A percentile compares a stretch with the other conserved stretches of the same genome.
phyloP scores from a whole-genome alignment of 2,888 invertebrate species.

The Papilio protenor region DNA sequence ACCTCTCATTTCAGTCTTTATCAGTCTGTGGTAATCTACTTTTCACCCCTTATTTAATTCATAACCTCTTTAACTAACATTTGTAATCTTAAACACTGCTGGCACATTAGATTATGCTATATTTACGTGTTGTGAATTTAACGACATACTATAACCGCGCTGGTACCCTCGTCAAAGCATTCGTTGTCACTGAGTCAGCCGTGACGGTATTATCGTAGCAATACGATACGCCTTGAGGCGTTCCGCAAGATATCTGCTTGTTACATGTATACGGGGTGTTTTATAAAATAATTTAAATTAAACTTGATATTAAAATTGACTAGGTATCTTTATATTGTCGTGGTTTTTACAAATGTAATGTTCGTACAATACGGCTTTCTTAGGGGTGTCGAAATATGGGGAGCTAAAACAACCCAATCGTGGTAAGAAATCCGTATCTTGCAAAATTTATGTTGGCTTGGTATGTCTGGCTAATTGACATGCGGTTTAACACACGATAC shows the following conservation, averaged over 20 bases:
- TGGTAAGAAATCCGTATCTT: no score
- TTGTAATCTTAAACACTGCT: conserved; percentile 12
- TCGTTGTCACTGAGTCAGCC: conserved; percentile 58
- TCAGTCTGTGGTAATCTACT: not conserved
- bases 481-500: no score
- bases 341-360: no score
- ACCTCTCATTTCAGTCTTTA: not conserved
- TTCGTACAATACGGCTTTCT: no score
- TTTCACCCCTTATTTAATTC: not conserved
- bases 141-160: conserved; percentile 64
- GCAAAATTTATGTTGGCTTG: no score
- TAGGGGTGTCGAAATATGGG: no score
- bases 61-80: not conserved
- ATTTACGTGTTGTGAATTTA: conserved; percentile 49
- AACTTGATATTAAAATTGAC: no score
- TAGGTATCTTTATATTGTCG: no score
- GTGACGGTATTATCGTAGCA: conserved; percentile 47
- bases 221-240: conserved; percentile 46
- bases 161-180: conserved; percentile 71
- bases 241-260: not conserved
- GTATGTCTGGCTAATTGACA: no score
- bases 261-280: conserved; percentile 2
- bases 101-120: conserved; percentile 16
- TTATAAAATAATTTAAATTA: not conserved
- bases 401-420: no score